phyloP scores from a whole-genome alignment of 2,797 vertebrate species.

The Dendrocincla fuliginosa region DNA sequence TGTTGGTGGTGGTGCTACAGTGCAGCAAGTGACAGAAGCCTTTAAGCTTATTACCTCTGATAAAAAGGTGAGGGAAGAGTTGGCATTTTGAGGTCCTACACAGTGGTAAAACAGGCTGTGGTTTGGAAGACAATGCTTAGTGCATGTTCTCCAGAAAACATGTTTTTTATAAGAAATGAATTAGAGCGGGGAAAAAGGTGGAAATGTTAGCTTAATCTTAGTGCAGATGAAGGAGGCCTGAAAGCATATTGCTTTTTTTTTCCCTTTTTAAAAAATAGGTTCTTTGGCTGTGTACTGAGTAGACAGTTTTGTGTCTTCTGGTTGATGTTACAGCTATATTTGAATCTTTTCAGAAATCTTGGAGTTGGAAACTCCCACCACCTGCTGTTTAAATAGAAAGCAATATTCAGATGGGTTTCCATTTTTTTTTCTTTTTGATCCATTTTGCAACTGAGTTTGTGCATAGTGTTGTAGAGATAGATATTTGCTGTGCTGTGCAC shows the following conservation, averaged over 20 bases:
- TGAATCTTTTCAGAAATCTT: background rate
- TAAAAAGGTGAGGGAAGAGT: conserved; percentile 85
- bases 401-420: background rate
- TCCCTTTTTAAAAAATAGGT: background rate
- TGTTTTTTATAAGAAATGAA: background rate
- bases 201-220: background rate
- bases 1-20: conserved; percentile 95
- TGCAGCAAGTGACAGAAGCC: conserved; percentile 96
- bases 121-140: background rate
- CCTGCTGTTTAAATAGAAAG: background rate
- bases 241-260: background rate
- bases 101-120: background rate
- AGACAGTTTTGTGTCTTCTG: background rate
- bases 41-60: conserved; percentile 99
- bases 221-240: background rate
- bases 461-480: background rate
- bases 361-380: background rate
- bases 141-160: background rate
- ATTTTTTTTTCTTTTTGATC: background rate
- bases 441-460: background rate
- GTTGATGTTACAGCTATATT: background rate
- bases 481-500: background rate
- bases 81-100: background rate
- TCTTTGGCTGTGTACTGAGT: background rate
- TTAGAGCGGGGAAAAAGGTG: background rate